Base-by-base conservation (phyloP, 2,797 vertebrate species). In the Pyrocephalus nanus region DNA sequence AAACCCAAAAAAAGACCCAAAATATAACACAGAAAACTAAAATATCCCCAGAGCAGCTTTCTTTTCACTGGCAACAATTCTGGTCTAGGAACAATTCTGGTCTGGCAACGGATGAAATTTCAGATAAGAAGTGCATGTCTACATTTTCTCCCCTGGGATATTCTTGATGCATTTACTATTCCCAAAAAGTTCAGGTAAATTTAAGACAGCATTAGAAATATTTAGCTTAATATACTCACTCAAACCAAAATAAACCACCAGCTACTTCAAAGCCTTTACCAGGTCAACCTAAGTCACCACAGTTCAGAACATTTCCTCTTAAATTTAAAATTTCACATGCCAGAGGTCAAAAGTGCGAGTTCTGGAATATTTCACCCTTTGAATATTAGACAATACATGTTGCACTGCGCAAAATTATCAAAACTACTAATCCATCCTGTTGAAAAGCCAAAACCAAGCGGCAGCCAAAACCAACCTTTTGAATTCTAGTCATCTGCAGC, bases 251-350 rank as follows among this genome's bases (percentile, higher is more conserved):
- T 60, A 77, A 93, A 71, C 25, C 12, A 58, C 14, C 15, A 71
- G 36, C 20, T 87, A 94, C 77, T 90, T 95, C 90, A 92, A 93
- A 96, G 90, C 45, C 34, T 94, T 96, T 74, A 62, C 32, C 34
- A 92, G 55, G 53, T 88, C 79, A 93, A 26, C 15, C 6, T 67
- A 85, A 88, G 80, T 58, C 69, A 82, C 51, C 32, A 81, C 25
- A 62, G 60, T 84, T 96, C 54, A 77, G 86, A 93, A 72, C 43
- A 64, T 66, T 94, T 91, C 81, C 87, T 94, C 70, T 86, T 72
- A 71, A 77, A 90, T 86, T 85, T 62, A 81, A 86, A 95, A 88
- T 84, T 78, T 92, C 70, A 67, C 27, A 78, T 79, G 83, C 64
- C 74, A 90, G 53, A 92, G 88, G 90, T 82, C 86, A 84, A 50